Base-by-base conservation (phyloP, 2,113 vertebrate species). In the Turdus rufiventris region DNA sequence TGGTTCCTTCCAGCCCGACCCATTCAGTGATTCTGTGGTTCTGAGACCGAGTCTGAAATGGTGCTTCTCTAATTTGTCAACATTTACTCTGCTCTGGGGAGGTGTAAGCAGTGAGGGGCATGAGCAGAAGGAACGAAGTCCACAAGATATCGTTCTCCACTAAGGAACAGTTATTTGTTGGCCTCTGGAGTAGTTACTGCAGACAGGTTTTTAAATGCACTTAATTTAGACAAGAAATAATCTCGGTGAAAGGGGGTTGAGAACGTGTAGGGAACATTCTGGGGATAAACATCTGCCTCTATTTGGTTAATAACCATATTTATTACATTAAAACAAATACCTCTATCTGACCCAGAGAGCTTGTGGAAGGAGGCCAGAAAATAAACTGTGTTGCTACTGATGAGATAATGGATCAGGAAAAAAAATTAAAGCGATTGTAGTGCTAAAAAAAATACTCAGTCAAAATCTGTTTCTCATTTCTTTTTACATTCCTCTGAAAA, bases 251-350 rank as follows among this genome's bases (percentile, higher is more conserved):
- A n/a, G 21, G 12, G 31, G 5, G 28, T 45, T 92, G 50, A 38
- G 83, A 73, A 76, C 0, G 0, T 50, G 65, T 38, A 78, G 86
- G 61, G 76, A 95, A 87, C 38, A 18, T 91, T 85, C 73, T 82
- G 25, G 48, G 75, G 48, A 76, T 88, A 87, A 96, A 88, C 81
- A 85, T 94, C 83, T 89, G 86, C 56, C 62, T 88, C 48, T 42
- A 79, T 83, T 76, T 70, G 50, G 75, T 92, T 93, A 91, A 75
- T 70, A 85, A 47, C 47, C 48, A 23, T 88, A 88, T 96, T 94
- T 96, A 88, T 96, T 92, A 45, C 40, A 57, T 94, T 90, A 81
- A 95, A 94, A 78, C 93, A 94, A 97, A 96, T 95, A 93, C 57
- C 61, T 57, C 56, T 77, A 33, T 88, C 63, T 91, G 94, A 94